Conservation (phyloP, 1,140 invertebrate genomes). For the Magallana ariakensis region DNA sequence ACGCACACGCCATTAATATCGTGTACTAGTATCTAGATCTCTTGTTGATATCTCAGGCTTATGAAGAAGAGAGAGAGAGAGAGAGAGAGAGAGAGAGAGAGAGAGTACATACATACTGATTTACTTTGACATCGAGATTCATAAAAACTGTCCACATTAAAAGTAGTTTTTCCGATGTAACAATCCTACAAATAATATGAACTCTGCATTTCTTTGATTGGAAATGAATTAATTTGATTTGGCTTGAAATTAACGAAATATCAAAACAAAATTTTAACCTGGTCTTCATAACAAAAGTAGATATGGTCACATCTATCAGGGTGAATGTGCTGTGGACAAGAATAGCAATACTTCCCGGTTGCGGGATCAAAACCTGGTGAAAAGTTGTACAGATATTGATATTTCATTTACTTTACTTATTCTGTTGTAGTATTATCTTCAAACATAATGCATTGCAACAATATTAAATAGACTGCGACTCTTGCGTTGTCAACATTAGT, state of each 20-base stretch:
- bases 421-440: not conserved
- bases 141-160: not conserved
- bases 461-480: not conserved
- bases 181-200: not conserved
- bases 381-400: not conserved
- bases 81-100: no score
- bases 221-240: not conserved
- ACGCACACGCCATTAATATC: no score
- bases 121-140: constrained; percentile 17
- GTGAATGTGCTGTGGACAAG: not conserved
- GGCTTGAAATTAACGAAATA: no score
- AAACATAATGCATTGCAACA: not conserved
- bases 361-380: not conserved
- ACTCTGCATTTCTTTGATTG: not conserved
- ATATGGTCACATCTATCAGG: not conserved
- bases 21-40: no score
- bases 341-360: not conserved
- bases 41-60: no score
- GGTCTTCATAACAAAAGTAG: not conserved
- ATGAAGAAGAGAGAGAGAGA: no score
- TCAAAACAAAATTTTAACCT: not conserved
- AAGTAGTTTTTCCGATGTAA: not conserved
- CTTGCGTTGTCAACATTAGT: not conserved
- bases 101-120: not conserved
- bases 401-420: not conserved